phyloP scores from a whole-genome alignment of 2,888 invertebrate species.

The Julus scandinavius region DNA sequence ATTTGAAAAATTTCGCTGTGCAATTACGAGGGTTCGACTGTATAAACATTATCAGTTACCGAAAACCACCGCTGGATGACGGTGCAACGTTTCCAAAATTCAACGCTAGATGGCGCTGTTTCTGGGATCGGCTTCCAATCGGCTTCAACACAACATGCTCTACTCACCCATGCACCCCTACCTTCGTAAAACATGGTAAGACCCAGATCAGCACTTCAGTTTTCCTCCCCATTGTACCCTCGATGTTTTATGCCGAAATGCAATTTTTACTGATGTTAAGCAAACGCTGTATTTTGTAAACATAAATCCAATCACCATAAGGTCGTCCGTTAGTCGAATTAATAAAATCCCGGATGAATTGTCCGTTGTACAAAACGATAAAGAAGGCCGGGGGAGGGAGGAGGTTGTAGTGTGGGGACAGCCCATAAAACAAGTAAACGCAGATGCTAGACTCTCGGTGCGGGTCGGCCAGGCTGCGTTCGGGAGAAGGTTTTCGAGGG shows the following conservation, averaged over 20 bases:
- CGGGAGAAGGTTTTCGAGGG: constrained; percentile 8
- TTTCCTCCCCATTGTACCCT: neutral
- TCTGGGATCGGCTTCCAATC: neutral
- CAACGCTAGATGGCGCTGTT: neutral
- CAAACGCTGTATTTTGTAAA: neutral
- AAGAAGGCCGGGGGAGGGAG: neutral
- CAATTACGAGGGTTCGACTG: no score
- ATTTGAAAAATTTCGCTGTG: no score
- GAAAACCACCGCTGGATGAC: no score
- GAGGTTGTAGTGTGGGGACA: neutral
- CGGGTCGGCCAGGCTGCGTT: constrained; percentile 5
- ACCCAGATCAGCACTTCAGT: neutral
- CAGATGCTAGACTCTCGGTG: constrained; percentile 13
- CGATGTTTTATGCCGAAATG: neutral
- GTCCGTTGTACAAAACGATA: neutral
- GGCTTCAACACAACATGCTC: neutral
- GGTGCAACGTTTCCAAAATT: neutral
- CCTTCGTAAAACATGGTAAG: neutral
- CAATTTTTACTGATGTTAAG: neutral
- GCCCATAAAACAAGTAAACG: neutral
- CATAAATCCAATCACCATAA: neutral
- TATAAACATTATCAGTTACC: no score
- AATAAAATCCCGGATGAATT: neutral
- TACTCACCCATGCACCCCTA: neutral
- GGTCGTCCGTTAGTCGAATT: neutral